phyloP scores from a whole-genome alignment of 2,113 vertebrate species.

The Zosterops hypoxanthus region DNA sequence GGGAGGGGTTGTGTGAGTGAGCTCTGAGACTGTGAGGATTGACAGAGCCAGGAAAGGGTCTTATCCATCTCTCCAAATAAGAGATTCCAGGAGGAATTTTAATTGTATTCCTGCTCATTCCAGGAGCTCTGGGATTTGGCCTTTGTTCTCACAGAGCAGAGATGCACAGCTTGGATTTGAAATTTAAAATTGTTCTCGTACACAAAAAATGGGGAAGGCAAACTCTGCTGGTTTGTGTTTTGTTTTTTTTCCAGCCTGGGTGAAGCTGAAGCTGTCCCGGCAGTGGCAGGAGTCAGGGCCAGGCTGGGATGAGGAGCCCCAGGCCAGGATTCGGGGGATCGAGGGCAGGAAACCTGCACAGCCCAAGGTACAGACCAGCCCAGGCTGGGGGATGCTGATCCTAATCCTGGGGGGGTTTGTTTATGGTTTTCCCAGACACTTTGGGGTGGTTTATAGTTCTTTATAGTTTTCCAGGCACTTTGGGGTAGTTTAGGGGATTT shows the following conservation, averaged over 20 bases:
- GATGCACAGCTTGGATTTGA: background rate
- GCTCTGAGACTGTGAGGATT: background rate
- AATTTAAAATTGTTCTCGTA: background rate
- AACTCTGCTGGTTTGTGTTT: background rate
- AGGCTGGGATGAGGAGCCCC: slow-evolving; percentile 77
- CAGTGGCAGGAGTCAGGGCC: slow-evolving; percentile 65
- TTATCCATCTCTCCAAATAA: background rate
- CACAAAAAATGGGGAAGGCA: background rate
- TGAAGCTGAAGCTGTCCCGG: slow-evolving; percentile 79
- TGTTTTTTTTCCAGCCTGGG: slow-evolving; percentile 81
- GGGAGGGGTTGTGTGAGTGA: background rate
- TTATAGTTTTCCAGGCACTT: no score
- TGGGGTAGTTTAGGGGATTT: no score
- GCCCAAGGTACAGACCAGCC: slow-evolving; percentile 69
- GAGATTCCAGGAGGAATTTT: background rate
- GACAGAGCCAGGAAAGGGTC: background rate
- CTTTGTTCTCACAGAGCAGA: background rate
- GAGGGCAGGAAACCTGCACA: slow-evolving; percentile 67
- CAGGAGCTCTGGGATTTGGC: background rate
- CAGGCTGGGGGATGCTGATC: background rate
- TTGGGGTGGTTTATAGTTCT: no score
- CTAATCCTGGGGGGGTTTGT: accelerated
- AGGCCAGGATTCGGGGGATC: slow-evolving; percentile 80
- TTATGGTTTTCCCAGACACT: background rate
- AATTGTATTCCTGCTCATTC: accelerated